Evolutionary conservation across 1,140 invertebrate genomes (phyloP), one percentile per base, ranked within the genome.

Genomic region (Dryas iulia): DNA sequence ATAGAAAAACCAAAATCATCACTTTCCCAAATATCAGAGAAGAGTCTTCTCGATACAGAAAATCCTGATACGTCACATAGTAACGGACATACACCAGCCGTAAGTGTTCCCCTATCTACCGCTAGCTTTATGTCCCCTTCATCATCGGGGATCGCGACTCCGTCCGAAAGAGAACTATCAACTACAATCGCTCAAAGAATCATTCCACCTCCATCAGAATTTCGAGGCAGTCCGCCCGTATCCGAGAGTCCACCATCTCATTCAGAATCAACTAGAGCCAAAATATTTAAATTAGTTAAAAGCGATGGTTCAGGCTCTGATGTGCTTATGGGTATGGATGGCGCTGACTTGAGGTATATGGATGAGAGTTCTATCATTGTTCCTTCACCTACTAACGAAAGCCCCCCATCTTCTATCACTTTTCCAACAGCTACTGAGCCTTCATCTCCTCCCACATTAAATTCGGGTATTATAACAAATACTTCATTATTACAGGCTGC

Each of bases 321-420:
- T 80, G 92, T 96, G 64, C 88, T 97, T 59, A 94, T 95, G 24
- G 96, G 95, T 64, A 89, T 97, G 78, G 96, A 97, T 82, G 95
- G 95, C 54, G 95, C 95, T 11, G 97, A 98, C 89, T 89, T 98
- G 33, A 93, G 95, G 14, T 98, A 94, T 82, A 97, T 98, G 97
- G 97, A 98, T 82, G 97, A 98, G 81, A 97, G 96, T 86, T 98
- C 97, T 5, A 94, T 97, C 28, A 95, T 96, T 71, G 91, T 97
- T 54, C 94, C 95, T 18, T 96, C 96, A 66, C 96, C 96, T 24
- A 94, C 93, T 54, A 94, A 94, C 71, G 96, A 96, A 83, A 96
- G 95, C 82, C 95, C 95, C 57, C 94, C 94, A 61, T 95, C 95
- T 59, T 94, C 94, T 60, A 93, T 95, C 66, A 93, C 94, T 47